Percentiles rank a stretch among this genome's conserved stretches.
Evolutionary conservation across 2,113 vertebrate species (phyloP).

Genomic region (Sminthopsis crassicaudata): DNA sequence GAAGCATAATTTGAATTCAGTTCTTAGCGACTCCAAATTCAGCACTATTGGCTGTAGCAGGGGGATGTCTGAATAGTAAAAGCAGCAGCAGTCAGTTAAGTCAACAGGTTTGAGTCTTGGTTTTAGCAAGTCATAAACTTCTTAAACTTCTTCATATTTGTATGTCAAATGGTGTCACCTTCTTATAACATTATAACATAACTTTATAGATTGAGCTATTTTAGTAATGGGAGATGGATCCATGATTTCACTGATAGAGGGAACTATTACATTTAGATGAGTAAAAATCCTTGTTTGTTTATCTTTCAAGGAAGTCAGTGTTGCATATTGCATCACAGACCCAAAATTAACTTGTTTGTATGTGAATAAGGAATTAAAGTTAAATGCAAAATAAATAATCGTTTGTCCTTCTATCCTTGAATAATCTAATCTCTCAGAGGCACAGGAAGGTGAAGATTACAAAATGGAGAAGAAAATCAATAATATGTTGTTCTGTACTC

Average conservation of each 20-base stretch:
- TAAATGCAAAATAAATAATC: not conserved
- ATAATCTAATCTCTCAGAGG: not conserved
- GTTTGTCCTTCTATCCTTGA: not conserved
- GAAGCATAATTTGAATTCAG: not conserved
- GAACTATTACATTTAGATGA: not conserved
- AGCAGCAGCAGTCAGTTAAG: not conserved
- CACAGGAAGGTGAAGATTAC: not conserved
- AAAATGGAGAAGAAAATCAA: not conserved
- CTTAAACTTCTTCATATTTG: not conserved
- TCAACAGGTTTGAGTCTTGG: not conserved
- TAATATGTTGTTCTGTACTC: not conserved
- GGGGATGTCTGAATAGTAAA: not conserved
- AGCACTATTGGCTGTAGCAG: not conserved
- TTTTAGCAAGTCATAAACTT: not conserved
- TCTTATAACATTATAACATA: not conserved
- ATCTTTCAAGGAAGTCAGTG: conserved; percentile 12
- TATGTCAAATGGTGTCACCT: not conserved
- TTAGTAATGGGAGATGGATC: not conserved
- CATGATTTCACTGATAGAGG: not conserved
- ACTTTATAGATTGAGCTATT: not conserved
- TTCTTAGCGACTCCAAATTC: not conserved
- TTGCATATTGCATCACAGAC: conserved; percentile 21
- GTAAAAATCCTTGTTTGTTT: not conserved
- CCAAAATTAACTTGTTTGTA: conserved; percentile 22
- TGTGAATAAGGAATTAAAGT: not conserved